A percentile compares a stretch with the other conserved stretches of the same genome.
These are phyloP conservation scores for Canis aureus DNA, from an alignment of 2,113 vertebrate species.

Conservation along the genomic window DNA sequence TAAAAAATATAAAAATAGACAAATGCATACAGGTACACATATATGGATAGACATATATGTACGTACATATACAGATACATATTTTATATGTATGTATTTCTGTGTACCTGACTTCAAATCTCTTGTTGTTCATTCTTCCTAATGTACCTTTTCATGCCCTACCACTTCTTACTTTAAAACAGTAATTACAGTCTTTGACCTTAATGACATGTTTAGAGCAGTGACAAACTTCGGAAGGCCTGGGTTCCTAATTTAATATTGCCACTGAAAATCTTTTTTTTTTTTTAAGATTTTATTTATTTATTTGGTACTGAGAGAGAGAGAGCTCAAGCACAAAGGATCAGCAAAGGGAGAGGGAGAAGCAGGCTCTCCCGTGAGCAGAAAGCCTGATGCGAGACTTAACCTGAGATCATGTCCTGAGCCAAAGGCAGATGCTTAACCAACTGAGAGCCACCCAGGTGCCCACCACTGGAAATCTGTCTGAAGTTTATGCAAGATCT, in stretches of 20 bases:
- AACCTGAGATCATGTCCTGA: not conserved
- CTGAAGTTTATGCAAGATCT: not conserved
- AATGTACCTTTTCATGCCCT: not conserved
- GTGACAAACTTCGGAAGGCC: not conserved
- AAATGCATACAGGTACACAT: too few species aligned
- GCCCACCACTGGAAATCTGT: not conserved
- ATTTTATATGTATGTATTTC: not conserved
- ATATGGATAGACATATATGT: not conserved
- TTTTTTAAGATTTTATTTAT: not conserved
- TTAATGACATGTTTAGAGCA: not conserved
- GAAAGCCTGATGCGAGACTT: rapidly evolving
- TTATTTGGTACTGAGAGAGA: not conserved
- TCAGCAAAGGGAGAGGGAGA: not conserved
- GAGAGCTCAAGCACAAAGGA: not conserved
- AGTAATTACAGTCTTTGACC: not conserved
- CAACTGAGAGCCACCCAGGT: too few species aligned
- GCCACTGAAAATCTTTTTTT: not conserved
- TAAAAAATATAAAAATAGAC: not conserved
- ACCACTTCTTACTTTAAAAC: not conserved
- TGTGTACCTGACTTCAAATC: not conserved
- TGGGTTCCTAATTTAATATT: not conserved
- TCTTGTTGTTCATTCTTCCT: not conserved
- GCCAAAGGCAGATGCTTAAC: too few species aligned
- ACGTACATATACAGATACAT: not conserved
- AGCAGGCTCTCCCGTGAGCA: not conserved